A percentile compares a stretch with the other conserved stretches of the same genome.
These are phyloP conservation scores for Electrona antarctica DNA, from an alignment of 2,113 vertebrate species.

Conservation along the genomic window DNA sequence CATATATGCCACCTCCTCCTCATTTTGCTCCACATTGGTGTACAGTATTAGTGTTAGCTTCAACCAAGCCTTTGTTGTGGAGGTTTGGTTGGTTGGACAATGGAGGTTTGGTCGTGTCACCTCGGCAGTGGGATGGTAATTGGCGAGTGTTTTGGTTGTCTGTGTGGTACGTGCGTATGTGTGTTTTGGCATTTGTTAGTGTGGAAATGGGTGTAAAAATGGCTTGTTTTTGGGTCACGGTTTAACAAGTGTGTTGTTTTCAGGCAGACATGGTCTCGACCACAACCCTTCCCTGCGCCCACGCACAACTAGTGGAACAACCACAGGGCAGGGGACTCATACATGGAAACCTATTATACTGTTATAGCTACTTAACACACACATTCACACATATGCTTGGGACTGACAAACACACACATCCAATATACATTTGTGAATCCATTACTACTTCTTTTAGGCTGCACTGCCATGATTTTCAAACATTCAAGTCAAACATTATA, in stretches of 20 bases:
- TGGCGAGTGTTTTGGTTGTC: constrained; percentile 21
- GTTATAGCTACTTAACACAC: constrained; percentile 54
- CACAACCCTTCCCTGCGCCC: constrained; percentile 64
- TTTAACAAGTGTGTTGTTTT: constrained; percentile 78
- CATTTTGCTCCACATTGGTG: constrained; percentile 38
- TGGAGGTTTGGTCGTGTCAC: constrained; percentile 24
- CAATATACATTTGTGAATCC: no score
- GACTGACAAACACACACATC: background rate
- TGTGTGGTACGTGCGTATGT: constrained; percentile 21
- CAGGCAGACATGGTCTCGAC: constrained; percentile 72
- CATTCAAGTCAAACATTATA: no score
- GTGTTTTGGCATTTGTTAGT: constrained; percentile 42
- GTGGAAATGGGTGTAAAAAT: constrained; percentile 45
- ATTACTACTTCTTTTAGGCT: no score
- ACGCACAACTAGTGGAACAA: constrained; percentile 57
- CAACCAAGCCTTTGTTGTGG: constrained; percentile 36
- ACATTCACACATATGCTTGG: background rate
- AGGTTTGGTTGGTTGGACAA: background rate
- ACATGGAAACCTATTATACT: constrained; percentile 53
- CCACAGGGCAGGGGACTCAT: constrained; percentile 53
- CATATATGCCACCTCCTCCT: constrained; percentile 49
- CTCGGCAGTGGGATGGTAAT: background rate
- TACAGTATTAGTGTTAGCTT: constrained; percentile 13
- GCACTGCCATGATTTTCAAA: no score
- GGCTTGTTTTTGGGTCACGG: constrained; percentile 45